phyloP scores from a whole-genome alignment of 2,113 vertebrate genomes.

The Mesitornis unicolor region DNA sequence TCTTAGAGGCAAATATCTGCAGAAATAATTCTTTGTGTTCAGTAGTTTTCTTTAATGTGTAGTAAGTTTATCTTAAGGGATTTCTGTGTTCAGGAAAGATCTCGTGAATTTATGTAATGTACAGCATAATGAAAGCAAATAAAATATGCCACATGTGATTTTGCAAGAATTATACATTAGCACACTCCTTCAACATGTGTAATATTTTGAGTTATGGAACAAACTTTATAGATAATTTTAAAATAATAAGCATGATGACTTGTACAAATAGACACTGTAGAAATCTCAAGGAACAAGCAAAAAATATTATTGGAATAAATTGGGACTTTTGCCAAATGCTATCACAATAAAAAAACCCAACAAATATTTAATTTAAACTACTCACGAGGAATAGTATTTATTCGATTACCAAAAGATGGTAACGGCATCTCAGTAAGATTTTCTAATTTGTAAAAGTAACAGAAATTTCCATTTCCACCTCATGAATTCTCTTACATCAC shows the following conservation, averaged over 20 bases:
- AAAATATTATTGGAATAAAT: not conserved
- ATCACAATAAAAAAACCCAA: not conserved
- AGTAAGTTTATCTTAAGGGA: conserved; percentile 17
- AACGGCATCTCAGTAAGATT: not conserved
- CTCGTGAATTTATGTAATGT: not conserved
- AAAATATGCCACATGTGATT: not conserved
- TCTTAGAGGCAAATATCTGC: conserved; percentile 50
- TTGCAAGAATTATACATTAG: not conserved
- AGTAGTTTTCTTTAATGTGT: conserved; percentile 15
- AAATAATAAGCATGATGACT: not conserved
- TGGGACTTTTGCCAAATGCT: conserved; percentile 28
- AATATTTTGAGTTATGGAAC: not conserved
- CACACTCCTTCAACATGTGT: not conserved
- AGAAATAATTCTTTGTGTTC: conserved; percentile 52
- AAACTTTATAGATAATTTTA: not conserved
- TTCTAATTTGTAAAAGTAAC: conserved; percentile 2
- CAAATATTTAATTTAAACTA: conserved; percentile 46
- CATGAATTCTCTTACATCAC: not conserved
- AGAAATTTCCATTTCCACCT: not conserved
- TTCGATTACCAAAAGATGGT: not conserved
- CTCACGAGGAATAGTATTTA: not conserved
- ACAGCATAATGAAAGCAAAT: conserved; percentile 32
- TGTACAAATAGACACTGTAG: not conserved
- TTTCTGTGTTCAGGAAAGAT: conserved; percentile 10
- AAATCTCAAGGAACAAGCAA: not conserved